Percentiles rank a stretch among this genome's conserved stretches.
phyloP scores from a whole-genome alignment of 2,888 invertebrate species.

The Cheilosia vernalis region DNA sequence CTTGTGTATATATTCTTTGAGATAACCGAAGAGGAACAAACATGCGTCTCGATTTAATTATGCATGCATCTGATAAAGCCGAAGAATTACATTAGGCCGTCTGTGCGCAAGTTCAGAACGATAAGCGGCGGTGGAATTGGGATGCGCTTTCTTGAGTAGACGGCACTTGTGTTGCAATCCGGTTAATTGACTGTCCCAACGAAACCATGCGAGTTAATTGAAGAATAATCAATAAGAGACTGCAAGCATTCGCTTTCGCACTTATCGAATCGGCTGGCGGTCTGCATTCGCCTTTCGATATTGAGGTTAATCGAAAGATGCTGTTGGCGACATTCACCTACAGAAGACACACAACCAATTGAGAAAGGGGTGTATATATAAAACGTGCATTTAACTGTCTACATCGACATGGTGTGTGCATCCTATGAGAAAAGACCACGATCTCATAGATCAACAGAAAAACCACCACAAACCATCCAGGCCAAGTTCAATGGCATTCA shows the following conservation, averaged over 20 bases:
- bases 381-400: not conserved
- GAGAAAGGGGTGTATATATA: not conserved
- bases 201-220: conserved; percentile 8
- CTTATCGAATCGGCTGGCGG: not conserved
- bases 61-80: conserved; percentile 75
- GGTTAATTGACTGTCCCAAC: conserved; percentile 60
- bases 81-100: conserved; percentile 65
- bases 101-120: conserved; percentile 27
- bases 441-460: conserved; percentile 51
- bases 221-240: not conserved
- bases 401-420: conserved; percentile 47
- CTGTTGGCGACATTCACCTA: not conserved
- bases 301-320: not conserved
- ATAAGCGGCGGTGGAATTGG: conserved; percentile 12
- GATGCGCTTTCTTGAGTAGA: conserved; percentile 11
- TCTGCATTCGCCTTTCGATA: not conserved
- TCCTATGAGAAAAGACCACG: conserved; percentile 46
- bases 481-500: conserved; percentile 73
- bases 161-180: conserved; percentile 43
- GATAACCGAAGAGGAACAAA: conserved; percentile 68
- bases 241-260: not conserved
- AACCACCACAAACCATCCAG: conserved; percentile 20
- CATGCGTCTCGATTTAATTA: conserved; percentile 74
- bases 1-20: conserved; percentile 35
- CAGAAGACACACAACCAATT: not conserved